A percentile compares a stretch with the other conserved stretches of the same genome.
Conservation (phyloP, 2,797 vertebrate genomes). For the Fratercula arctica region DNA sequence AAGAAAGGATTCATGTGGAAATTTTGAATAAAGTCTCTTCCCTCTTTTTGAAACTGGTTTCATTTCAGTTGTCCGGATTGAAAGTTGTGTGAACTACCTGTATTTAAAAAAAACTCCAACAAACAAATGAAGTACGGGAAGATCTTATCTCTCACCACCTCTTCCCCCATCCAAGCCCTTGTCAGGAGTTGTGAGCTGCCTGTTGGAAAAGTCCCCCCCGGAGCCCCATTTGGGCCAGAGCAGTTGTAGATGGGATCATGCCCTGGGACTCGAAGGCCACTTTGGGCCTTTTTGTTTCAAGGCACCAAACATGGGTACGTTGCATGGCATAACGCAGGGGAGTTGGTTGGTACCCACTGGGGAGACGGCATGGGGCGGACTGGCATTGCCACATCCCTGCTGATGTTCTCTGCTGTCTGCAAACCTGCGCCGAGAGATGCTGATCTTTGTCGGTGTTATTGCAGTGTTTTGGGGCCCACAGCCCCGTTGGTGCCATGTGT, state of each 20-base stretch:
- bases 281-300: not conserved
- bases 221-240: not conserved
- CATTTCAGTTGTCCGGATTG: not conserved
- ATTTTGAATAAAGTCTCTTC: not conserved
- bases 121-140: not conserved
- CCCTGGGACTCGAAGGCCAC: not conserved
- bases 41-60: not conserved
- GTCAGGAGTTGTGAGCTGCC: not conserved
- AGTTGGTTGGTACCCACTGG: not conserved
- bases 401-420: not conserved
- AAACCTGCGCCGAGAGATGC: not conserved
- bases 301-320: rapidly evolving
- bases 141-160: not conserved
- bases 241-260: rapidly evolving
- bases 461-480: not conserved
- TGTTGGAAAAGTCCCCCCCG: not conserved
- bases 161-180: not conserved
- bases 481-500: rapidly evolving
- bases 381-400: not conserved
- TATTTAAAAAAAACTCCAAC: not conserved
- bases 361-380: rapidly evolving
- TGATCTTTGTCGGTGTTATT: not conserved
- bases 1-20: not conserved
- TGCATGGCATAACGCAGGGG: not conserved
- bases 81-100: not conserved